Conservation (phyloP, 2,113 vertebrate genomes). For the Litocranius walleri region DNA sequence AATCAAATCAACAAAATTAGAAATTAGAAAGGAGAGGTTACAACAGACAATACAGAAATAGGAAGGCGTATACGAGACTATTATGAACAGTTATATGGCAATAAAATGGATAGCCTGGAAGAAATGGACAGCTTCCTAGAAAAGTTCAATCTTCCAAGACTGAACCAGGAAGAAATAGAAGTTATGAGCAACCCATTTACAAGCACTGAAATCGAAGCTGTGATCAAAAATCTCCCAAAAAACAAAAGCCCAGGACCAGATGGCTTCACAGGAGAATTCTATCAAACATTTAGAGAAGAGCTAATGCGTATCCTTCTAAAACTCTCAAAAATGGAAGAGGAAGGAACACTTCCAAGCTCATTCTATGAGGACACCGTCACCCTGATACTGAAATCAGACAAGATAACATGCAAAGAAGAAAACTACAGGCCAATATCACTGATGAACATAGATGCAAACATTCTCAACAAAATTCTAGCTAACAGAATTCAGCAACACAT, state of each 20-base stretch:
- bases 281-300: neutral
- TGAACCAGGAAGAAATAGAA: neutral
- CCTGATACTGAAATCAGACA: neutral
- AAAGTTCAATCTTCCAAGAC: neutral
- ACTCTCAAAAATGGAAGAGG: neutral
- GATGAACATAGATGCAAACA: neutral
- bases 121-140: neutral
- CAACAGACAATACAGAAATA: neutral
- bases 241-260: neutral
- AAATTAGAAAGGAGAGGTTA: neutral
- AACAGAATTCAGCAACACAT: neutral
- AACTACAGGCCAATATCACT: neutral
- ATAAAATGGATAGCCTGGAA: neutral
- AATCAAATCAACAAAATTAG: neutral
- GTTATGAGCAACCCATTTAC: neutral
- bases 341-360: neutral
- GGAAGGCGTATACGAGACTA: neutral
- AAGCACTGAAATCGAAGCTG: neutral
- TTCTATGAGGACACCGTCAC: neutral
- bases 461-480: neutral
- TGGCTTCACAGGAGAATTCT: neutral
- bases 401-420: neutral
- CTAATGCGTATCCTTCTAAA: neutral
- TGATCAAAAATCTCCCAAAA: neutral
- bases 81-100: neutral